A percentile compares a stretch with the other conserved stretches of the same genome.
Conservation (phyloP, 2,888 invertebrate genomes). For the Keiferia lycopersicella region DNA sequence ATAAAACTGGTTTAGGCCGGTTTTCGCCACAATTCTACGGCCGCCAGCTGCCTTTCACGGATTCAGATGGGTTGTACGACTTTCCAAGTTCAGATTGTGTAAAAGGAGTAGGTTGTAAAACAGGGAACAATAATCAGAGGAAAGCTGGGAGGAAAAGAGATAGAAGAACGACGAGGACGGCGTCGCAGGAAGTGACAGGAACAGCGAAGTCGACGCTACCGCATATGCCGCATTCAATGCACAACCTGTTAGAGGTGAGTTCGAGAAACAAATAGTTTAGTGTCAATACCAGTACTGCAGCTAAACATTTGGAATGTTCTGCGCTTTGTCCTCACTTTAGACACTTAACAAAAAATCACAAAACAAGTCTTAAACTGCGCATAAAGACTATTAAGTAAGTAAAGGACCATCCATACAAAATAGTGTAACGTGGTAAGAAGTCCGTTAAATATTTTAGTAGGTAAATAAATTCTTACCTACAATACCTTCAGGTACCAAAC, state of each 20-base stretch:
- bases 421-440: too few species aligned
- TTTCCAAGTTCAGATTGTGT: slow-evolving; percentile 88
- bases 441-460: too few species aligned
- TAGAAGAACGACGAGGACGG: slow-evolving; percentile 80
- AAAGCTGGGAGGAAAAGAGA: slow-evolving; percentile 84
- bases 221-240: slow-evolving; percentile 77
- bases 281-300: too few species aligned
- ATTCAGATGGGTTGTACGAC: slow-evolving; percentile 90
- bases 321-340: too few species aligned
- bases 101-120: slow-evolving; percentile 77
- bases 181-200: slow-evolving; percentile 68
- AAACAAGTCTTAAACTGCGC: too few species aligned
- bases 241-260: slow-evolving; percentile 82
- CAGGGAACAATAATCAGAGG: slow-evolving; percentile 76
- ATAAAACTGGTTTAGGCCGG: slow-evolving; percentile 84
- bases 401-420: too few species aligned
- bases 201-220: slow-evolving; percentile 80
- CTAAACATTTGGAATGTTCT: too few species aligned
- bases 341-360: too few species aligned
- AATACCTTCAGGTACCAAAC: slow-evolving; percentile 59
- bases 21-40: slow-evolving; percentile 89
- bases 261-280: not conserved
- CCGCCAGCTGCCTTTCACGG: slow-evolving; percentile 86
- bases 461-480: not conserved
- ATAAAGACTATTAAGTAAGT: too few species aligned